These are phyloP conservation scores for Momotus momota DNA, from an alignment of 2,797 vertebrate species.

Conservation along the genomic window DNA sequence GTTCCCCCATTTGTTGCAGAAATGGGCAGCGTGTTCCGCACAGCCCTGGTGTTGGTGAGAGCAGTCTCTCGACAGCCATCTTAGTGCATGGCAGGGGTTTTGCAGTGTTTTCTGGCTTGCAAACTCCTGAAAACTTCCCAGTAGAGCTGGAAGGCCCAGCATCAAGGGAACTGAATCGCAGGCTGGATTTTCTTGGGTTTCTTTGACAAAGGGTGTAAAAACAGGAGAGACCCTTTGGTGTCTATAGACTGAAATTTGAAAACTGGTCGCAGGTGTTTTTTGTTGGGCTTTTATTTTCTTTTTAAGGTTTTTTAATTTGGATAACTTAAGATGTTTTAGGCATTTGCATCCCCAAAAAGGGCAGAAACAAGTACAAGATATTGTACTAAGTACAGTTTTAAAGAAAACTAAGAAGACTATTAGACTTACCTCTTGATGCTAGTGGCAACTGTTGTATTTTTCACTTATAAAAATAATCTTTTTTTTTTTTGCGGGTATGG, in stretches of 20 bases:
- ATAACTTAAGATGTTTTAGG: not conserved
- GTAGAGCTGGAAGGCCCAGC: not conserved
- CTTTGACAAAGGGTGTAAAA: not conserved
- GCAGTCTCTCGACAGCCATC: not conserved
- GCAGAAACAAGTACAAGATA: not conserved
- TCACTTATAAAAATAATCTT: not conserved
- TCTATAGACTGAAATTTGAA: not conserved
- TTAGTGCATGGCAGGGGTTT: not conserved
- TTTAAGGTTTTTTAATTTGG: not conserved
- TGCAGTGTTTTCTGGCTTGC: not conserved
- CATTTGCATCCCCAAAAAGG: not conserved
- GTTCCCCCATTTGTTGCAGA: not conserved
- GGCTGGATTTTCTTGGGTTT: not conserved
- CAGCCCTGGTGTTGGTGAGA: not conserved
- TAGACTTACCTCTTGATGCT: not conserved
- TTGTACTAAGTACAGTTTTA: not conserved
- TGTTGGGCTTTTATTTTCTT: not conserved
- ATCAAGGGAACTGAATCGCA: accelerated
- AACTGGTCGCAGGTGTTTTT: not conserved
- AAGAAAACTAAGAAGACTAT: not conserved
- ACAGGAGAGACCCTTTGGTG: not conserved
- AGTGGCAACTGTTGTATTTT: not conserved
- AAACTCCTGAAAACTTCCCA: not conserved
- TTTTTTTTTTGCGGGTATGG: not conserved
- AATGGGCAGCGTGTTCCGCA: accelerated